Evolutionary conservation across 2,113 vertebrate species (phyloP).

Genomic region (Tupaia tana): DNA sequence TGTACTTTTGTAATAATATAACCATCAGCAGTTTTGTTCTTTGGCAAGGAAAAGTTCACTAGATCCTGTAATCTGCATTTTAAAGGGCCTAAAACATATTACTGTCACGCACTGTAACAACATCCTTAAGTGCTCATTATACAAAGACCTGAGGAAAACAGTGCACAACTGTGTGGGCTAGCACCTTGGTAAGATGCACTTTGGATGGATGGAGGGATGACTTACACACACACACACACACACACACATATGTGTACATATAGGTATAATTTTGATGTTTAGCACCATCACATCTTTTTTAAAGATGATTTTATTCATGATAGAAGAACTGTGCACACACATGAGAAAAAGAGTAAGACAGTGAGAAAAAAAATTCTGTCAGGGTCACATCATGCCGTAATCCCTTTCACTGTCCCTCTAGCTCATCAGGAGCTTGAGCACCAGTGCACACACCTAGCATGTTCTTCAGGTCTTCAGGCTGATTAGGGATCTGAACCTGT

Average conservation of each 20-base stretch:
- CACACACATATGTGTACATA: not conserved
- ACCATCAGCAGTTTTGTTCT: not conserved
- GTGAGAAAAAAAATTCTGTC: not conserved
- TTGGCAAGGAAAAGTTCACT: constrained; percentile 34
- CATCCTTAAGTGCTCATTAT: constrained; percentile 21
- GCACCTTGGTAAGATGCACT: not conserved
- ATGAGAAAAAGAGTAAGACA: too few relatives aligned
- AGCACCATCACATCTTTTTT: not conserved
- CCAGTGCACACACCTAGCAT: too few relatives aligned
- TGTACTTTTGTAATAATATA: not conserved
- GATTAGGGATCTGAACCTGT: too few relatives aligned
- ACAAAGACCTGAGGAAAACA: constrained; percentile 3
- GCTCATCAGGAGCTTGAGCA: too few relatives aligned
- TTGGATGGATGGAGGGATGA: not conserved
- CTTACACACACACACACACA: not conserved
- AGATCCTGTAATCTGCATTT: not conserved
- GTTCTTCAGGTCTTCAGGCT: too few relatives aligned
- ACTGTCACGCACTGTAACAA: not conserved
- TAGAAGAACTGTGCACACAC: not conserved
- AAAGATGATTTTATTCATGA: not conserved
- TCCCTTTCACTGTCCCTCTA: too few relatives aligned
- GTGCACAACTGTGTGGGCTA: not conserved
- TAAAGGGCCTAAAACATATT: not conserved
- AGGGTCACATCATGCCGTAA: too few relatives aligned
- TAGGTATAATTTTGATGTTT: not conserved